These are phyloP conservation scores for Lontra canadensis DNA, from an alignment of 2,113 vertebrate genomes.

Conservation along the genomic window DNA sequence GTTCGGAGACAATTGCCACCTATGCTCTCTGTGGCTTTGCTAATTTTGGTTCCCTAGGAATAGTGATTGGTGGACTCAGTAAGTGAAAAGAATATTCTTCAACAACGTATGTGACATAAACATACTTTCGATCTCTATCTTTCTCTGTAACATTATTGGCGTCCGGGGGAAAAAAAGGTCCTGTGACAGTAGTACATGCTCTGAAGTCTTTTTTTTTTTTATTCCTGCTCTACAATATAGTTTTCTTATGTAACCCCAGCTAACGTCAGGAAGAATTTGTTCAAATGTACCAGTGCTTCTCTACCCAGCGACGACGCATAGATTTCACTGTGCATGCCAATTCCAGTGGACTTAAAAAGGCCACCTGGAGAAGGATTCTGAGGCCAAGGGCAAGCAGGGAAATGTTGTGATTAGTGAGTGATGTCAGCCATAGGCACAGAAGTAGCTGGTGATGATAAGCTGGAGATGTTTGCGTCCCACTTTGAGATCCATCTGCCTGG, in stretches of 20 bases:
- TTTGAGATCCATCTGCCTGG: neutral
- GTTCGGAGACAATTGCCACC: slow-evolving; percentile 92
- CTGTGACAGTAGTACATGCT: neutral
- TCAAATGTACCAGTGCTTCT: neutral
- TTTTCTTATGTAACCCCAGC: neutral
- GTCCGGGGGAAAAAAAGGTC: neutral
- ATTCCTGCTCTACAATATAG: neutral
- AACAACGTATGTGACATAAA: neutral
- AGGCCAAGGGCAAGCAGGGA: neutral
- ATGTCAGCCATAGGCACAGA: neutral
- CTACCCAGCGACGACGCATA: neutral
- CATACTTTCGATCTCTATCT: neutral
- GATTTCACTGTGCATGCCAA: neutral
- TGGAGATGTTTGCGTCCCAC: neutral
- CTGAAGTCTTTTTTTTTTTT: neutral
- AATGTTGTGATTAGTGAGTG: neutral
- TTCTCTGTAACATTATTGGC: neutral
- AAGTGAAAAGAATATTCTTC: slow-evolving; percentile 77
- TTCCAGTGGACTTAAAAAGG: neutral
- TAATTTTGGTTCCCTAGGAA: slow-evolving; percentile 90
- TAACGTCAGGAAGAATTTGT: neutral
- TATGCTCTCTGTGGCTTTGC: slow-evolving; percentile 94
- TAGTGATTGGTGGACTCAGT: slow-evolving; percentile 88
- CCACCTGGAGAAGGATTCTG: neutral
- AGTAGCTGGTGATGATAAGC: neutral